Evolutionary conservation across 1,140 invertebrate species (phyloP), one percentile per base, ranked within the genome.

Genomic region (Eurosta solidaginis): DNA sequence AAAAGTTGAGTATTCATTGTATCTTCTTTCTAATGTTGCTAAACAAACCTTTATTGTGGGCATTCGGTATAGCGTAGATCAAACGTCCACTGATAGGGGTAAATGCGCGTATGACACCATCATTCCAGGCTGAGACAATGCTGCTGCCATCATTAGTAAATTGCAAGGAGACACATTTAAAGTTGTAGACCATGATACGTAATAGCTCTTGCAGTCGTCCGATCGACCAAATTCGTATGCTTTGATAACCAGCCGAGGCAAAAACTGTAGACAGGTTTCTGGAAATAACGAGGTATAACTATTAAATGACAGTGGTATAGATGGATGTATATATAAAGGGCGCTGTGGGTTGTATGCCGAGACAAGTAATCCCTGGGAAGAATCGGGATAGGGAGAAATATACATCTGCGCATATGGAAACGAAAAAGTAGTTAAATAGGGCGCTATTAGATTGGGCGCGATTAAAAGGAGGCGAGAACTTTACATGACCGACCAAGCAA

Each of bases 31-130:
- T n/a, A n/a, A n/a, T n/a, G 22, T 36, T 40, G 1, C 0, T 93
- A 0, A 95, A 94, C 0, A 95, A 94, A 50, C 94, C 95, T 87
- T 96, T 95, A 80, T 94, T 93, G 85, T 98, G 96, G 7, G 96
- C 94, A 88, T 96, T 93, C 54, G 92, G 89, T 80, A 97, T 96
- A 40, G 91, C 91, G 88, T 93, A 97, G 75, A 96, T 92, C 1
- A 95, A 87, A 42, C 91, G 89, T 0, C 96, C 96, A 3, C 93
- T 94, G 79, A 96, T 91, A 1, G 95, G 94, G 1, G 94, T 95
- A 84, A 96, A 97, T 4, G 94, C 92, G 78, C 96, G 90, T 78
- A 97, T 96, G 81, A 92, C 92, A 45, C 96, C 96, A 90, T 97
- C 96, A 87, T 96, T 94, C 96, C 96, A 97, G 1, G 90, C 94